Conservation (phyloP, 2,113 vertebrate species). For the Stigmatopora argus region DNA sequence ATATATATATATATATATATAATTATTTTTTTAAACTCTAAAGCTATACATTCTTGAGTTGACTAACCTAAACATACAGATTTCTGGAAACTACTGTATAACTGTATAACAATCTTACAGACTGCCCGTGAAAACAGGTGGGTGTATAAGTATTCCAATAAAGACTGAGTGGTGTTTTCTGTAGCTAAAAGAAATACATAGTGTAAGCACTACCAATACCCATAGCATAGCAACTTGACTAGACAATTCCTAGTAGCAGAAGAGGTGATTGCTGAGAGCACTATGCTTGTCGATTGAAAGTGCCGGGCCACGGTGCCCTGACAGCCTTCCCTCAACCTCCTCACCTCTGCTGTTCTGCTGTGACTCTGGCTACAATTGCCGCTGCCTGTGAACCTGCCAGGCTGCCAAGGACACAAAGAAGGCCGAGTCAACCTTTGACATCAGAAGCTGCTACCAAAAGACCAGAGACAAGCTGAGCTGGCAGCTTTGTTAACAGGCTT, state of each 20-base stretch:
- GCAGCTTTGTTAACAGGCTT: slow-evolving; percentile 63
- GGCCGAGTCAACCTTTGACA: slow-evolving; percentile 65
- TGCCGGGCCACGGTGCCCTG: slow-evolving; percentile 46
- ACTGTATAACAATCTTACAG: background rate
- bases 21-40: no score
- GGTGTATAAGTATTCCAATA: slow-evolving; percentile 22
- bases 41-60: background rate
- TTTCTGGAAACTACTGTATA: background rate
- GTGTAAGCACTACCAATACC: slow-evolving; percentile 25
- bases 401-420: slow-evolving; percentile 67
- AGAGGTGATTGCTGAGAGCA: slow-evolving; percentile 37
- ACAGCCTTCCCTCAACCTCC: slow-evolving; percentile 64
- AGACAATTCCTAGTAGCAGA: slow-evolving; percentile 33
- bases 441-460: slow-evolving; percentile 61
- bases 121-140: background rate
- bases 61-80: background rate
- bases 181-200: slow-evolving; percentile 27
- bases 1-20: no score
- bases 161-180: slow-evolving; percentile 31
- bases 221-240: slow-evolving; percentile 49
- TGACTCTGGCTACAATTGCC: slow-evolving; percentile 60
- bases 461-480: slow-evolving; percentile 64
- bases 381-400: slow-evolving; percentile 63
- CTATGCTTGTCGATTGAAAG: slow-evolving; percentile 45
- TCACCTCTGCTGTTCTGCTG: slow-evolving; percentile 62